Evolutionary conservation across 2,113 vertebrate species (phyloP).

Genomic region (Gopherus evgoodei): DNA sequence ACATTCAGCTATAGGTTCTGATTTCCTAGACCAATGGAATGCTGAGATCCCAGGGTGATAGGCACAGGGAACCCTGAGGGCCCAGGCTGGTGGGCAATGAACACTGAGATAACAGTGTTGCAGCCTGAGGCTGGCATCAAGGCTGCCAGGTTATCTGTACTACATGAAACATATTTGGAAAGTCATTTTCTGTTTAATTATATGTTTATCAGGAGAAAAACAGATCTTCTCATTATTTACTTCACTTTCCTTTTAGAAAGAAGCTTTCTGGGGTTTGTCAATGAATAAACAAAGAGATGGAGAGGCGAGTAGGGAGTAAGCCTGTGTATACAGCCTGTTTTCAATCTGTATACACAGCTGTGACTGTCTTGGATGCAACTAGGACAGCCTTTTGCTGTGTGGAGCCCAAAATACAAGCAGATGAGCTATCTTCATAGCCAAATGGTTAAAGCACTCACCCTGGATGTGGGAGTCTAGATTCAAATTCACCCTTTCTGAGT

Average conservation of each 20-base stretch:
- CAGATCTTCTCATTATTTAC: slow-evolving; percentile 77
- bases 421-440: slow-evolving; percentile 26
- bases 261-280: slow-evolving; percentile 74
- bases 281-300: slow-evolving; percentile 74
- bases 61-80: not conserved
- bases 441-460: not conserved
- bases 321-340: slow-evolving; percentile 65
- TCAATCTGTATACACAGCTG: slow-evolving; percentile 77
- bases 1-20: not conserved
- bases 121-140: slow-evolving; percentile 11
- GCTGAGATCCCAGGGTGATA: not conserved
- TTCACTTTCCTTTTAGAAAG: slow-evolving; percentile 64
- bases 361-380: not conserved
- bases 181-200: slow-evolving; percentile 74
- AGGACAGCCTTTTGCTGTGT: slow-evolving; percentile 48
- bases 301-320: slow-evolving; percentile 59
- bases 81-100: not conserved
- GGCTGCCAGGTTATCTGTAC: slow-evolving; percentile 66
- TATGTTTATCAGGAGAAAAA: slow-evolving; percentile 77
- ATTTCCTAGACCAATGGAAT: not conserved
- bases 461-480: not conserved
- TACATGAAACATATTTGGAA: slow-evolving; percentile 69
- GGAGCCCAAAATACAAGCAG: not conserved
- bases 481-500: not conserved
- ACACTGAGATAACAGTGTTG: not conserved